These are phyloP conservation scores for Percopsis transmontana DNA, from an alignment of 2,113 vertebrate species.

Conservation along the genomic window DNA sequence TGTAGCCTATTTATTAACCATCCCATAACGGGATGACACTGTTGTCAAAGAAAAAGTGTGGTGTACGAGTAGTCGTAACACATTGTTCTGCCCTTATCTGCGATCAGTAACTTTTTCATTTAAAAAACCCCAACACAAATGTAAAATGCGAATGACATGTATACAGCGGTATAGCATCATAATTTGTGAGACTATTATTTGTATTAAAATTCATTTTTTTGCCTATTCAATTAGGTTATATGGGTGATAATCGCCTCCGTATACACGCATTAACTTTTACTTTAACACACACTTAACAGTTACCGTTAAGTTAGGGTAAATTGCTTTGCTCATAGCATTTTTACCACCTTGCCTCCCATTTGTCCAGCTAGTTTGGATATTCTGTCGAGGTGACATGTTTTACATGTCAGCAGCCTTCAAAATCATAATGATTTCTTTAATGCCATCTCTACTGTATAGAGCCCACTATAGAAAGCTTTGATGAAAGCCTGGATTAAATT, in stretches of 20 bases:
- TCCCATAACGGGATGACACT: constrained; percentile 30
- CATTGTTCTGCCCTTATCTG: too few relatives aligned
- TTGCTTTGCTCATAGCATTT: neutral
- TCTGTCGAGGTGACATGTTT: neutral
- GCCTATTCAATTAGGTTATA: neutral
- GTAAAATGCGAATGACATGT: too few relatives aligned
- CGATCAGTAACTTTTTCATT: neutral
- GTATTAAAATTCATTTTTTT: neutral
- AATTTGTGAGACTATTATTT: too few relatives aligned
- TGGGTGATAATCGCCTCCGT: neutral
- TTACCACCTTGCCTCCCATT: neutral
- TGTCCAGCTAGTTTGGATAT: neutral
- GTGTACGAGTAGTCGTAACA: neutral
- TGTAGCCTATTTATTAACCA: constrained; percentile 55
- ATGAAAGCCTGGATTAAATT: too few relatives aligned
- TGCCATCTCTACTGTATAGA: too few relatives aligned
- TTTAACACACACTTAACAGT: neutral
- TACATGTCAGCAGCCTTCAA: too few relatives aligned
- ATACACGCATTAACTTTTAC: too few relatives aligned
- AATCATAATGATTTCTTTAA: too few relatives aligned
- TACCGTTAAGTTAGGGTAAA: neutral
- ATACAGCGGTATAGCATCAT: too few relatives aligned
- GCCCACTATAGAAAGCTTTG: too few relatives aligned
- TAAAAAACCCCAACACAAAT: too few relatives aligned
- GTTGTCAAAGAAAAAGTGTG: constrained; percentile 2